Percentiles rank a stretch among this genome's conserved stretches.
phyloP scores from a whole-genome alignment of 1,140 invertebrate species.

The Tetramorium simillimum region DNA sequence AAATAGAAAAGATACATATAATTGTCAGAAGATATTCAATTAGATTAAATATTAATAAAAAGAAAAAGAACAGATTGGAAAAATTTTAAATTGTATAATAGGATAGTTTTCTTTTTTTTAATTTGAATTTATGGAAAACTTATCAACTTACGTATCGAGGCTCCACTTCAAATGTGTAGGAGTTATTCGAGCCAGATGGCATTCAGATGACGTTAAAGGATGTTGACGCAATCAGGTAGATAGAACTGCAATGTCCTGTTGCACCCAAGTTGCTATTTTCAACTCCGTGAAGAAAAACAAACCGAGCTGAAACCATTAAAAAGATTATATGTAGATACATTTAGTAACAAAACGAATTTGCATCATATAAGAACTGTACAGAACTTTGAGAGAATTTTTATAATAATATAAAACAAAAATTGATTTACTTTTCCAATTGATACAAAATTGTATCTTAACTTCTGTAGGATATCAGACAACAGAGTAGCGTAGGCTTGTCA shows the following conservation, averaged over 20 bases:
- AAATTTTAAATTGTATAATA: no score
- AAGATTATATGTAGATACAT: background rate
- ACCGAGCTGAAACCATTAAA: slow-evolving; percentile 84
- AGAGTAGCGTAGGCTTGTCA: no score
- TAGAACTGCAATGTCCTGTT: slow-evolving; percentile 89
- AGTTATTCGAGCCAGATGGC: slow-evolving; percentile 89
- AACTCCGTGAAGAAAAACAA: slow-evolving; percentile 92
- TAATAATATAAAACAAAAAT: no score
- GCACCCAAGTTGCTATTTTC: slow-evolving; percentile 90
- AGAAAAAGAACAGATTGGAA: background rate
- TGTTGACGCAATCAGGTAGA: slow-evolving; percentile 89
- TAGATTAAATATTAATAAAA: background rate
- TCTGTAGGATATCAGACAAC: no score
- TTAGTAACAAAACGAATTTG: background rate
- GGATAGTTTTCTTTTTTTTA: background rate
- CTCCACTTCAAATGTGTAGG: slow-evolving; percentile 92
- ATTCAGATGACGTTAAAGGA: slow-evolving; percentile 87
- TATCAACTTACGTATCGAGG: slow-evolving; percentile 83
- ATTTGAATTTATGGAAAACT: background rate
- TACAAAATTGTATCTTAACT: no score
- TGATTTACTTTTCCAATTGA: no score
- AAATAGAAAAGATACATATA: background rate
- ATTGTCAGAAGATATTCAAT: background rate
- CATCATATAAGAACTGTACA: no score
- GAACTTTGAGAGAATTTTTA: no score